Evolutionary conservation across 2,888 invertebrate genomes (phyloP), one percentile per base, ranked within the genome.

Genomic region (Synergus gifuensis): DNA sequence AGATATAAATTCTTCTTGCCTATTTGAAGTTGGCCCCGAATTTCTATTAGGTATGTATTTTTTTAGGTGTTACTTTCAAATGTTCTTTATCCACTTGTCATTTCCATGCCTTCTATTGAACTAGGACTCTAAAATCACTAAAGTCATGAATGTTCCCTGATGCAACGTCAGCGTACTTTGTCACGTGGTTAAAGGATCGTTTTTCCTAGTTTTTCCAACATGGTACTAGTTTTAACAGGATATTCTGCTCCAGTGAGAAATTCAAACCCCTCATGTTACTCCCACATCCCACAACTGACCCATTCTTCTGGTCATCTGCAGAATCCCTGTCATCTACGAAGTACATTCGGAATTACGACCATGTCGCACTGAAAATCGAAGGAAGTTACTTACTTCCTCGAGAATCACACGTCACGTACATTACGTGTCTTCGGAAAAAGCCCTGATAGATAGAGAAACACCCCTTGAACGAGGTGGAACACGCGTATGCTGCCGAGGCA

Each of bases 121-220:
- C 46, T 14, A 12, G 18, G 22, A 44, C 67, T 67, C 67, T 67
- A 22, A 36, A 22, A 67, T 67, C 67, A 67, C 67, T 67, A 22
- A 36, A 22, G 46, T 67, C 67, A 67, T 67, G 67, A 46, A 80
- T 83, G 85, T 87, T 87, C 87, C 86, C 87, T 76, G 69, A 83
- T 84, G 85, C 86, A 85, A 84, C 86, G 86, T 85, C 87, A 85
- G 82, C 82, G 82, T 85, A 85, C 85, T 87, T 86, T 87, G 86
- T 88, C 87, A 86, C 85, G 81, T 83, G 84, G 85, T 86, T 87
- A 85, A 84, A 82, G 80, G 83, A 84, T 83, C 84, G 83, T 87
- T 85, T 86, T 86, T 86, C 85, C 80, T 76, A 73, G 83, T 87
- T 85, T 86, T 86, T 86, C 85, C 80, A 77, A 73, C 76, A 76